Base-by-base conservation (phyloP, 2,113 vertebrate species). In the Eulacestoma nigropectus region DNA sequence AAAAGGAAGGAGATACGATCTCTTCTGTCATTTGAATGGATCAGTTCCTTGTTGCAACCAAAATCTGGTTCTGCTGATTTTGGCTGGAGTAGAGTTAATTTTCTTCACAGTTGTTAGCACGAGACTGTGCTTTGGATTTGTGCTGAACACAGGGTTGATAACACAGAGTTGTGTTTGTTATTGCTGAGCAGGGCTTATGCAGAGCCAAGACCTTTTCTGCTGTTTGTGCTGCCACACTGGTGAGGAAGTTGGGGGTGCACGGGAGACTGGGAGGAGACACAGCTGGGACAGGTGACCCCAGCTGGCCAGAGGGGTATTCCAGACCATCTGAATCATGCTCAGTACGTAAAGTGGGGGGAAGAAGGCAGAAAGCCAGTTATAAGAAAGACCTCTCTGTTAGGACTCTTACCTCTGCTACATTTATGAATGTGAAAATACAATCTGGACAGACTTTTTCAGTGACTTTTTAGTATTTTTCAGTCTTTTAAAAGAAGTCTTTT, bases 211-310 rank as follows among this genome's bases (percentile, higher is more conserved):
- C 33, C 39, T 53, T 37, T 33, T 4, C 72, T 60, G 9, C 33
- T 69, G 12, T 23, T 14, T 1, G 1, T 53, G 0, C 27, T 52
- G 4, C 26, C 10, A 8, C 0, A 0, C 22, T 62, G 33, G 37
- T 29, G 15, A 29, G 39, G 46, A 5, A 46, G 15, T 4, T 53
- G 39, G 27, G 7, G 2, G 0, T 60, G 22, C 5, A 2, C 9
- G 53, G 3, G 14, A 29, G 39, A 15, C 0, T 68, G 53, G 13
- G 18, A 39, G 22, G 55, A 29, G 33, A 20, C 47, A 23, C 37
- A 60, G 9, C 37, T 10, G 39, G 73, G 22, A 20, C 46, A 39
- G 14, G 39, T 77, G 55, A 44, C 15, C 35, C 32, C 27, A 18
- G 1, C 4, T 59, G 44, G 12, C 11, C 18, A 16, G 13, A 69